Conservation (phyloP, 23 tunicate species). For the Trididemnum nubilum region DNA sequence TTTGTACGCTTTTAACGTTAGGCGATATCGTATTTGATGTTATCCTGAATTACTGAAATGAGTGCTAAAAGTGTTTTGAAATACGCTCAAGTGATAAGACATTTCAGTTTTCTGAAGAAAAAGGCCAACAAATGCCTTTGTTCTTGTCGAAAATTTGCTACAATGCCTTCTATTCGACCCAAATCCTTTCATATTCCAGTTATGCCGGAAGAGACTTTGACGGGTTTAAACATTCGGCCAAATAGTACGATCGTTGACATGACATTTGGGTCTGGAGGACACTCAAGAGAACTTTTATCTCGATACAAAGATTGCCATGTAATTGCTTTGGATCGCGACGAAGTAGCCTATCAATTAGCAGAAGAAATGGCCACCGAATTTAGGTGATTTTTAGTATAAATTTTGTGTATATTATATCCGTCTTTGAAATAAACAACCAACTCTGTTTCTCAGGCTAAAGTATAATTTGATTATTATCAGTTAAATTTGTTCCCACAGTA, state of each 20-base stretch:
- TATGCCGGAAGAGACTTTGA: constrained; percentile 61
- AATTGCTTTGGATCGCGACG: constrained; percentile 76
- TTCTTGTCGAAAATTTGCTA: not conserved
- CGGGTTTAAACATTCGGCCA: constrained; percentile 24
- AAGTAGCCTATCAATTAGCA: constrained; percentile 59
- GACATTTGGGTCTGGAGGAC: constrained; percentile 97
- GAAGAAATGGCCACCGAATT: constrained; percentile 48
- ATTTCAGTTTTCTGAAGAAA: not conserved
- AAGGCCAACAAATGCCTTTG: not conserved
- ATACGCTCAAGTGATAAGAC: no score
- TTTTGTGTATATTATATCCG: not conserved
- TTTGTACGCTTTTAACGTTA: no score
- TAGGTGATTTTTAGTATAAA: constrained; percentile 47
- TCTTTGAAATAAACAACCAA: no score
- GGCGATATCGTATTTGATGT: no score
- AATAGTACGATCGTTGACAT: constrained; percentile 51
- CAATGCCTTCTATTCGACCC: not conserved
- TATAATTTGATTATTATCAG: no score
- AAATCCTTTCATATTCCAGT: constrained; percentile 64
- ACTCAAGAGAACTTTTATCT: constrained; percentile 52
- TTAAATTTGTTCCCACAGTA: no score
- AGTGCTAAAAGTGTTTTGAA: no score
- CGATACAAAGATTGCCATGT: constrained; percentile 44
- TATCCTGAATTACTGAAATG: no score
- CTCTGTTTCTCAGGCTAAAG: no score